Percentiles rank a stretch among this genome's conserved stretches.
phyloP scores from a whole-genome alignment of 2,797 vertebrate genomes.

The Coregonus sp. region DNA sequence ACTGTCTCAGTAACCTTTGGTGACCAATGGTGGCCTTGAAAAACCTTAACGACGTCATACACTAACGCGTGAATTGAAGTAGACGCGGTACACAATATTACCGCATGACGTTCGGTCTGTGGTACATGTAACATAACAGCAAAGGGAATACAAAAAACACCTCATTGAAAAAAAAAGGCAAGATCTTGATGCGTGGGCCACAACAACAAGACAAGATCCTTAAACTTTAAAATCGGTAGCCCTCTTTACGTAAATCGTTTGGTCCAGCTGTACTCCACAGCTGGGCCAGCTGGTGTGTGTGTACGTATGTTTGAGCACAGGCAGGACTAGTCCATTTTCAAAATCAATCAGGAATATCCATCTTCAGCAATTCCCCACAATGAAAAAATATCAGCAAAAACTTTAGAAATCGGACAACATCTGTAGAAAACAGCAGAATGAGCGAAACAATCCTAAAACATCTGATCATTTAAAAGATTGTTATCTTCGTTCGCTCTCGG shows the following conservation, averaged over 20 bases:
- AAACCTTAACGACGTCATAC: not conserved
- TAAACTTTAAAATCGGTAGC: not conserved
- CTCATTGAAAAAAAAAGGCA: not conserved
- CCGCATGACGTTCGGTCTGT: not conserved
- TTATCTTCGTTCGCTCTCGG: slow-evolving; percentile 5
- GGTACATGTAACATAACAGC: not conserved
- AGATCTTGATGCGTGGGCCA: not conserved
- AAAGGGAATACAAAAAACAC: not conserved
- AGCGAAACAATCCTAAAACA: slow-evolving; percentile 26
- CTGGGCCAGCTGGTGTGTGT: not conserved
- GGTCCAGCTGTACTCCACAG: not conserved
- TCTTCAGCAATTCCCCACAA: slow-evolving; percentile 34
- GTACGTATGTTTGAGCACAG: not conserved
- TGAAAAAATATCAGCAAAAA: not conserved
- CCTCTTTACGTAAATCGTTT: not conserved
- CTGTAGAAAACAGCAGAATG: not conserved
- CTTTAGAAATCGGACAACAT: not conserved
- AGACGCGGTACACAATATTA: not conserved
- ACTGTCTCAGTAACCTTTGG: not conserved
- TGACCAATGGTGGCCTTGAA: not conserved
- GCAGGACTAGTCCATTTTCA: not conserved
- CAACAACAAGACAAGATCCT: not conserved
- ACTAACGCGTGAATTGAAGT: not conserved
- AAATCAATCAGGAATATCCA: slow-evolving; percentile 19
- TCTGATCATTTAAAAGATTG: not conserved